phyloP scores from a whole-genome alignment of 1,140 invertebrate genomes.

The Paramacrobiotus metropolitanus region DNA sequence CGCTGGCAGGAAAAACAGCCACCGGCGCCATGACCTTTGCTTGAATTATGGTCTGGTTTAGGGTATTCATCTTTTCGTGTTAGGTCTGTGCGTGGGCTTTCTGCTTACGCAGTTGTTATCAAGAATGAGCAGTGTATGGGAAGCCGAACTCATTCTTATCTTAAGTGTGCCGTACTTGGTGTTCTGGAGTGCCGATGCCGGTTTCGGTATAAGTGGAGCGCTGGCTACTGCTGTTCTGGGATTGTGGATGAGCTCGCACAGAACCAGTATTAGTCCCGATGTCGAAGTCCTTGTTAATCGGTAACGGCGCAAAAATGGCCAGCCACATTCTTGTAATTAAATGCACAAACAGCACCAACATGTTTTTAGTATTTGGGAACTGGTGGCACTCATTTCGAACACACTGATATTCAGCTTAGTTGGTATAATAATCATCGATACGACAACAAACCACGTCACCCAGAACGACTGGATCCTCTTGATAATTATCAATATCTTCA shows the following conservation, averaged over 20 bases:
- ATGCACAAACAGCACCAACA: too few species aligned
- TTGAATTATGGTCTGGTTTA: background rate
- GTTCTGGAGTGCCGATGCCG: slow-evolving; percentile 23
- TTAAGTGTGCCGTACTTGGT: slow-evolving; percentile 24
- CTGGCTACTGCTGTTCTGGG: slow-evolving; percentile 25
- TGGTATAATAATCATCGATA: slow-evolving; percentile 24
- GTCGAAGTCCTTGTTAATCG: slow-evolving; percentile 24
- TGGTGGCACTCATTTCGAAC: slow-evolving; percentile 25
- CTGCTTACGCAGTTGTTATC: background rate
- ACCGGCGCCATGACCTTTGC: background rate
- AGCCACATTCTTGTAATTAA: too few species aligned
- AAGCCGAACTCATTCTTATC: slow-evolving; percentile 25
- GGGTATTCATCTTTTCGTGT: background rate
- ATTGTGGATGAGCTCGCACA: slow-evolving; percentile 20
- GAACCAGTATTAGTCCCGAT: slow-evolving; percentile 25
- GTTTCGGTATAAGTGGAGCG: slow-evolving; percentile 24
- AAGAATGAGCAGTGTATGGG: background rate
- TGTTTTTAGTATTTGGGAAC: slow-evolving; percentile 30
- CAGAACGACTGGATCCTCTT: slow-evolving; percentile 20
- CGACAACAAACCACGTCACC: slow-evolving; percentile 13
- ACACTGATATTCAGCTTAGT: slow-evolving; percentile 27
- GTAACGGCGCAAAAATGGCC: too few species aligned
- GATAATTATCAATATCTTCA: slow-evolving; percentile 19
- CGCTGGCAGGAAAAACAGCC: background rate
- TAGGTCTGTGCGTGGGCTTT: background rate